Conservation (phyloP, 2,888 invertebrate species). For the Adelphocoris suturalis region DNA sequence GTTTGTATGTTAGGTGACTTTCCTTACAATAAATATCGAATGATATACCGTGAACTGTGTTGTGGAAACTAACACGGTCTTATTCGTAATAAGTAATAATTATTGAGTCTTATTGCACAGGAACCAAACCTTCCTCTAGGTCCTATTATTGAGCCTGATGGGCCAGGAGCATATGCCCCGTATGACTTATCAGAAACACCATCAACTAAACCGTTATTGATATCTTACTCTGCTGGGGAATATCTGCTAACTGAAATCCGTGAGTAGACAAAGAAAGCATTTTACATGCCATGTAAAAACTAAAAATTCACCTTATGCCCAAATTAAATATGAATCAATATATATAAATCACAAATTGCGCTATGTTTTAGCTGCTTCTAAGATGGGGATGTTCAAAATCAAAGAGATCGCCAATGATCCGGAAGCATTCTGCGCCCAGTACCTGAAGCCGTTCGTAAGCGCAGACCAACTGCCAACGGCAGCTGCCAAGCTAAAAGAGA, state of each 20-base stretch:
- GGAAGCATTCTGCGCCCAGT: neutral
- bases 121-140: constrained; percentile 31
- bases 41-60: too few species aligned
- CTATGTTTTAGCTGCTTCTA: neutral
- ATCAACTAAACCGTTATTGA: constrained; percentile 66
- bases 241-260: constrained; percentile 61
- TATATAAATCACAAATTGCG: too few species aligned
- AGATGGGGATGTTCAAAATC: neutral
- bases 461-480: neutral
- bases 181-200: constrained; percentile 48
- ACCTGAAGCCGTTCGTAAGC: neutral
- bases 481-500: neutral
- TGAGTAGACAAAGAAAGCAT: too few species aligned
- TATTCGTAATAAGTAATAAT: too few species aligned
- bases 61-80: too few species aligned
- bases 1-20: too few species aligned
- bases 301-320: neutral
- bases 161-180: constrained; percentile 70
- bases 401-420: neutral
- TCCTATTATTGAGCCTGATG: constrained; percentile 68
- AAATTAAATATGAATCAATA: too few species aligned
- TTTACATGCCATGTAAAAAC: neutral
- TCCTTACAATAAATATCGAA: too few species aligned
- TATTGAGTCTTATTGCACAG: neutral
- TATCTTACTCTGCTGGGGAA: constrained; percentile 66